These are phyloP conservation scores for Sinhomidia bicolor DNA, from an alignment of 2,888 invertebrate genomes.

Conservation along the genomic window DNA sequence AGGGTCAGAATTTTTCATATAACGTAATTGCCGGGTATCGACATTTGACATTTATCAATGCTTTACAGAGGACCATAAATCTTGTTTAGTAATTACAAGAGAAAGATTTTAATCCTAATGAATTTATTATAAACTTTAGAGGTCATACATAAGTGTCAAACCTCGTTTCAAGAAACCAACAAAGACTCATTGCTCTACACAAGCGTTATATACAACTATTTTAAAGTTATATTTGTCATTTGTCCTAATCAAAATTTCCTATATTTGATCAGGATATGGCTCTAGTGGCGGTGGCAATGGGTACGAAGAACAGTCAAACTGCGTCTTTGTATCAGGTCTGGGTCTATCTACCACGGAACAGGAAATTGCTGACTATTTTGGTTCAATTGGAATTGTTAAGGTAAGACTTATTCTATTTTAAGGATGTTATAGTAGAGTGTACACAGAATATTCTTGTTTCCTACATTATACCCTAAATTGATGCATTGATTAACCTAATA, in stretches of 20 bases:
- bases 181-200: conserved; percentile 13
- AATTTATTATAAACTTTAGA: background rate
- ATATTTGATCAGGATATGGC: conserved; percentile 61
- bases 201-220: background rate
- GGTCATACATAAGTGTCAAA: background rate
- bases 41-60: conserved; percentile 9
- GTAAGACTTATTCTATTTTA: conserved; percentile 83
- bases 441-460: too few species aligned
- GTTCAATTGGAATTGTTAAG: conserved; percentile 98
- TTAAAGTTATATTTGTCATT: background rate
- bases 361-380: conserved; percentile 94
- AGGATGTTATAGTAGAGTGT: background rate
- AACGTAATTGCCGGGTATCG: background rate
- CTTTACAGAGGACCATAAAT: background rate
- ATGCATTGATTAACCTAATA: too few species aligned
- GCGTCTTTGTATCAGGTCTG: conserved; percentile 83
- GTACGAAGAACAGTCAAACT: conserved; percentile 84
- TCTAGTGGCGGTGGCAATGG: conserved; percentile 78
- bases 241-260: background rate
- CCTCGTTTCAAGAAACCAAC: conserved; percentile 61
- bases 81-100: background rate
- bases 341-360: conserved; percentile 91
- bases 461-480: too few species aligned
- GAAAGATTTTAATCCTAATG: background rate
- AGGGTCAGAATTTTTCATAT: background rate